A percentile compares a stretch with the other conserved stretches of the same genome.
Conservation (phyloP, 2,888 invertebrate species). For the Mesochorus sp. region DNA sequence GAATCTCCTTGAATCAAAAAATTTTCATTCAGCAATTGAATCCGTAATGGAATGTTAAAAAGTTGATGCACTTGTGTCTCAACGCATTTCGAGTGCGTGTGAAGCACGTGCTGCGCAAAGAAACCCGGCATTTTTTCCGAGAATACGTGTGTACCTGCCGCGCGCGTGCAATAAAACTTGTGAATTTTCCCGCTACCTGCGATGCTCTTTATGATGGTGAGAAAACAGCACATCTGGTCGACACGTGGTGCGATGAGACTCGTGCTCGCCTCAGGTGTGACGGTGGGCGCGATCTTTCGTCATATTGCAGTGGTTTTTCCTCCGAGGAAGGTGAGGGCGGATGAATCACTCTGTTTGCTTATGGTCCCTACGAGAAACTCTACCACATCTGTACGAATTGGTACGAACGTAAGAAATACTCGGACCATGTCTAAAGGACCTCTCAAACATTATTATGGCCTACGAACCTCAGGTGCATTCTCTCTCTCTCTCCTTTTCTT, state of each 20-base stretch:
- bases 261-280: slow-evolving; percentile 63
- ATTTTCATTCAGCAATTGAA: too few relatives aligned
- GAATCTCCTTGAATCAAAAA: too few relatives aligned
- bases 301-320: neutral
- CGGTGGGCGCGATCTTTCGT: slow-evolving; percentile 21
- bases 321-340: slow-evolving; percentile 34
- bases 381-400: slow-evolving; percentile 14
- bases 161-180: slow-evolving; percentile 58
- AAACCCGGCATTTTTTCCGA: neutral
- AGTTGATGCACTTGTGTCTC: too few relatives aligned
- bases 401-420: slow-evolving; percentile 1
- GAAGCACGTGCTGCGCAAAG: slow-evolving; percentile 44
- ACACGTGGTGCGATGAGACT: slow-evolving; percentile 68
- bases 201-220: slow-evolving; percentile 58
- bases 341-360: slow-evolving; percentile 37
- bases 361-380: slow-evolving; percentile 40
- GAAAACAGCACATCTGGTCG: slow-evolving; percentile 69
- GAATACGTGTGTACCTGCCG: slow-evolving; percentile 40
- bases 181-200: slow-evolving; percentile 50
- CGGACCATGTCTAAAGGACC: slow-evolving; percentile 37
- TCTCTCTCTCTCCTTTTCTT: too few relatives aligned
- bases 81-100: too few relatives aligned
- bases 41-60: too few relatives aligned
- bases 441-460: slow-evolving; percentile 51
- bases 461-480: slow-evolving; percentile 58